These are phyloP conservation scores for Porites evermanni DNA, from an alignment of 92 coral and sea anemone species.

Conservation along the genomic window DNA sequence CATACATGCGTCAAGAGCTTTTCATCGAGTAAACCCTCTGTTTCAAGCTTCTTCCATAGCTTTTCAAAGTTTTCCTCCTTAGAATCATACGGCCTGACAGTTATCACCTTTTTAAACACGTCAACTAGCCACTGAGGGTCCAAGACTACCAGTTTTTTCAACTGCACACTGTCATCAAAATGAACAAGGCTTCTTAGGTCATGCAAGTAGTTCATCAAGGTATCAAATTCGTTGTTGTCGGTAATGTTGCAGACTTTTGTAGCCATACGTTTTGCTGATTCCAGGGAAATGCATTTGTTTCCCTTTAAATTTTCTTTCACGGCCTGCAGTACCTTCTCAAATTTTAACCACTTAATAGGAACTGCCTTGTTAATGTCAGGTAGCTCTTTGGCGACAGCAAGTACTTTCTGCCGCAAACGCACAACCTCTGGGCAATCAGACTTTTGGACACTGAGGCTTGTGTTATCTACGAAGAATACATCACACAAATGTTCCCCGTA, in stretches of 20 bases:
- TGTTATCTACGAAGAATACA: constrained; percentile 54
- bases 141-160: constrained; percentile 47
- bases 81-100: constrained; percentile 44
- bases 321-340: not conserved
- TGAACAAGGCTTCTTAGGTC: constrained; percentile 58
- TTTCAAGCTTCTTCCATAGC: constrained; percentile 17
- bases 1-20: constrained; percentile 26
- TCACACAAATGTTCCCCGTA: constrained; percentile 4
- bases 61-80: not conserved
- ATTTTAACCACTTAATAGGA: constrained; percentile 5
- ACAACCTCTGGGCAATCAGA: constrained; percentile 11
- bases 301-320: not conserved
- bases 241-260: not conserved
- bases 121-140: constrained; percentile 73
- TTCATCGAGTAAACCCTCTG: constrained; percentile 15
- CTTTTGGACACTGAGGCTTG: not conserved
- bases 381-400: not conserved
- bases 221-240: constrained; percentile 24
- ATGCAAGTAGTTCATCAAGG: constrained; percentile 63
- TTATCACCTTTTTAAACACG: constrained; percentile 61
- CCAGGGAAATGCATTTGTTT: constrained; percentile 17
- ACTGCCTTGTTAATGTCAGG: not conserved
- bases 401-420: constrained; percentile 34
- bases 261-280: constrained; percentile 21
- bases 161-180: constrained; percentile 44